Percentiles rank a stretch among this genome's conserved stretches.
Evolutionary conservation across 2,888 invertebrate species (phyloP).

Genomic region (Megastigmus dorsalis): DNA sequence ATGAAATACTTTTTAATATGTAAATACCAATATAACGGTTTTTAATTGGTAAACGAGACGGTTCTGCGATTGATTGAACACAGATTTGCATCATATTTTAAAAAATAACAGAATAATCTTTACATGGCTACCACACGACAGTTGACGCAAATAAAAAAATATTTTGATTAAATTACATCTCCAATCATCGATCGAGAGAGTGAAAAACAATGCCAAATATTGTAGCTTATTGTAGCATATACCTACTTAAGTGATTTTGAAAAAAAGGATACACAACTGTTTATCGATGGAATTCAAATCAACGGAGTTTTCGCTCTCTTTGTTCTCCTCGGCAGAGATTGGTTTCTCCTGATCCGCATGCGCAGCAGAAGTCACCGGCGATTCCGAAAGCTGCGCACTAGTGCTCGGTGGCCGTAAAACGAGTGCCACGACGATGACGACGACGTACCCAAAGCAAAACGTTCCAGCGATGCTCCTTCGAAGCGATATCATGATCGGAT

Average conservation of each 20-base stretch:
- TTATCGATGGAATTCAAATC: slow-evolving; percentile 54
- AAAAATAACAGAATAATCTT: no score
- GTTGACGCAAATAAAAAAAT: not conserved
- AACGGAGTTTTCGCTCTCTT: slow-evolving; percentile 12
- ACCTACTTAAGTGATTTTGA: no score
- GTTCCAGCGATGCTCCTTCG: not conserved
- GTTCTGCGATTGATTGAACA: no score
- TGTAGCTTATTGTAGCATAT: no score
- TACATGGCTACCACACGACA: no score
- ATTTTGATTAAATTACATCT: no score
- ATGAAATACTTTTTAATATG: no score
- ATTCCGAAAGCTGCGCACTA: not conserved
- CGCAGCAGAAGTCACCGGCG: slow-evolving; percentile 35
- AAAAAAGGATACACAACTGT: slow-evolving; percentile 65
- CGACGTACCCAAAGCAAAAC: slow-evolving; percentile 45
- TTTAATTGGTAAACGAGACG: no score
- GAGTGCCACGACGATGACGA: slow-evolving; percentile 39
- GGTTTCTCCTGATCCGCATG: slow-evolving; percentile 56
- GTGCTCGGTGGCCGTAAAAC: not conserved
- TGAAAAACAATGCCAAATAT: no score
- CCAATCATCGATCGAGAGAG: not conserved
- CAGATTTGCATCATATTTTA: no score
- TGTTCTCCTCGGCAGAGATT: slow-evolving; percentile 49
- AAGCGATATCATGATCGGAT: no score
- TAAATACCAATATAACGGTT: no score